Percentiles rank a stretch among this genome's conserved stretches.
Evolutionary conservation across 2,797 vertebrate species (phyloP).

Genomic region (Hozukius guyotensis): DNA sequence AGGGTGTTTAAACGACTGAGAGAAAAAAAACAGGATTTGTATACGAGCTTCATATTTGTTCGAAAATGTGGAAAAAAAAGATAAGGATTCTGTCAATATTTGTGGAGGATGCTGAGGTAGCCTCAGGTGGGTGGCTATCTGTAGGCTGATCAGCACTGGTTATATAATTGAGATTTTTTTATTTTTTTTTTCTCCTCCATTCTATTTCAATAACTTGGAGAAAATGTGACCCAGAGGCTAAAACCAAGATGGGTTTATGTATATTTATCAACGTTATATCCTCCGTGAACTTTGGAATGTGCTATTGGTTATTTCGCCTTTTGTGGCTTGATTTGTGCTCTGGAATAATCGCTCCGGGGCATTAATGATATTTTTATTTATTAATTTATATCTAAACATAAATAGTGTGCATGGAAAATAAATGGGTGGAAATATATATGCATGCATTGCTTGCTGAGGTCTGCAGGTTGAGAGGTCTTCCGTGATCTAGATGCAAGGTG

Average conservation of each 20-base stretch:
- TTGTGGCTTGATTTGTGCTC: slow-evolving; percentile 42
- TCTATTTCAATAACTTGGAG: slow-evolving; percentile 78
- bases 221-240: slow-evolving; percentile 76
- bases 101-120: slow-evolving; percentile 74
- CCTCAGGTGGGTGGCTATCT: slow-evolving; percentile 79
- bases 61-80: slow-evolving; percentile 61
- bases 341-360: slow-evolving; percentile 52
- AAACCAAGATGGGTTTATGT: slow-evolving; percentile 67
- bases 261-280: slow-evolving; percentile 71
- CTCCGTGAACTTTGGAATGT: slow-evolving; percentile 65
- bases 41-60: slow-evolving; percentile 53
- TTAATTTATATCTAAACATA: slow-evolving; percentile 21
- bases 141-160: slow-evolving; percentile 77
- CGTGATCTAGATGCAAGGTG: neutral
- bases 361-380: slow-evolving; percentile 32
- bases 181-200: slow-evolving; percentile 43
- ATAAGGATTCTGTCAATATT: slow-evolving; percentile 77
- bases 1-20: neutral
- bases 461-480: slow-evolving; percentile 5
- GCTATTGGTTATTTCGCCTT: slow-evolving; percentile 51
- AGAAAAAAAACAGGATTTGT: slow-evolving; percentile 33
- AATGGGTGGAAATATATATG: slow-evolving; percentile 3
- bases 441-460: neutral
- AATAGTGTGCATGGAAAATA: slow-evolving; percentile 22
- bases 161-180: slow-evolving; percentile 75